Percentiles rank a stretch among this genome's conserved stretches.
phyloP scores from a whole-genome alignment of 1,140 invertebrate genomes.

The Drosophila truncata region DNA sequence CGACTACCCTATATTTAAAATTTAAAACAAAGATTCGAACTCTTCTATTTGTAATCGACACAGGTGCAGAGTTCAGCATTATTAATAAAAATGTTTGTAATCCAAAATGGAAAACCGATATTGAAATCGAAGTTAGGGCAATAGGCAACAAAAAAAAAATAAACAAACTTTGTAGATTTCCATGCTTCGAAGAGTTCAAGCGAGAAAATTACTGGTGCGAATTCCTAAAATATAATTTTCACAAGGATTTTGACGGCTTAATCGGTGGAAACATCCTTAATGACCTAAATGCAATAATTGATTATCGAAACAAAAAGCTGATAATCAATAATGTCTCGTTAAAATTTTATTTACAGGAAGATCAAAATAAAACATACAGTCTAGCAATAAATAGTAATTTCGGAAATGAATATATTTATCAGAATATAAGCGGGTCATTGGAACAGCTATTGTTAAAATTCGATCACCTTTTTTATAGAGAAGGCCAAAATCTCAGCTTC shows the following conservation, averaged over 20 bases:
- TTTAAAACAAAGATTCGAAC: conserved; percentile 9
- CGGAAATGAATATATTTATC: not conserved
- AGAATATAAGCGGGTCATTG: not conserved
- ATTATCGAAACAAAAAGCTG: not conserved
- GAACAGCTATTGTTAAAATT: not conserved
- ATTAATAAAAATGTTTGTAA: conserved; percentile 4
- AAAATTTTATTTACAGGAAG: not conserved
- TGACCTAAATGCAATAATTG: conserved; percentile 9
- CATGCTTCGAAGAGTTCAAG: conserved; percentile 19
- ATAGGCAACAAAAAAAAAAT: conserved; percentile 9
- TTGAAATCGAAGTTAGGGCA: conserved; percentile 5
- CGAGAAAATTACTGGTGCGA: conserved; percentile 9
- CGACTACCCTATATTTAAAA: conserved; percentile 22
- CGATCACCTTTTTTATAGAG: not conserved
- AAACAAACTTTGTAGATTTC: conserved; percentile 8
- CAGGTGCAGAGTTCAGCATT: no score
- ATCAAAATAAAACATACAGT: not conserved
- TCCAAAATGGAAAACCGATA: conserved; percentile 7
- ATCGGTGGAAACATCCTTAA: conserved; percentile 8
- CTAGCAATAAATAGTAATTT: not conserved
- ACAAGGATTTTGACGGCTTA: conserved; percentile 2
- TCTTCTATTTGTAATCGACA: not conserved
- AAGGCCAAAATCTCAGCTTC: not conserved
- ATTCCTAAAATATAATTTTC: conserved; percentile 22
- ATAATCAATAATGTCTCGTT: not conserved